These are phyloP conservation scores for Stercorarius parasiticus DNA, from an alignment of 2,113 vertebrate species.

Conservation along the genomic window DNA sequence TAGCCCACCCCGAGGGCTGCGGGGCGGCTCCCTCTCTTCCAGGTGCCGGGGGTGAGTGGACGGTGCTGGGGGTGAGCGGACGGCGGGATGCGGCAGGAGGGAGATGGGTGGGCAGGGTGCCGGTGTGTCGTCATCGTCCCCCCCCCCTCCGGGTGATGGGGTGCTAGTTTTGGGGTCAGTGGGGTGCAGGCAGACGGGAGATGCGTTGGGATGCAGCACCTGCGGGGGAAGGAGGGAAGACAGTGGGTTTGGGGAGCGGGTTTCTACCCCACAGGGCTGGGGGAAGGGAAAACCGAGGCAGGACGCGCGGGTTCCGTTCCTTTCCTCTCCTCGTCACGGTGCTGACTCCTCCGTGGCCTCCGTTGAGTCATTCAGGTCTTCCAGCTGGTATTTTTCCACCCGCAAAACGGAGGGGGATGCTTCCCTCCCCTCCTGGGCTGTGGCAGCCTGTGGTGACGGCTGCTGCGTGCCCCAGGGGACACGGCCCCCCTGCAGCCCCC, in stretches of 20 bases:
- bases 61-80: neutral
- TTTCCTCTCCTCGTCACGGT: neutral
- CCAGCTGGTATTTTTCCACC: slow-evolving; percentile 45
- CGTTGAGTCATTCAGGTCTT: slow-evolving; percentile 31
- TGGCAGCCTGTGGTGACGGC: neutral
- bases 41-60: neutral
- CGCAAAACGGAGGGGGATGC: neutral
- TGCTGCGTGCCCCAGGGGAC: neutral
- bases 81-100: accelerated
- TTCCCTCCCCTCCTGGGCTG: neutral
- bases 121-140: neutral
- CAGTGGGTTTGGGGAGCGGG: neutral
- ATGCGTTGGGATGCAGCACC: neutral
- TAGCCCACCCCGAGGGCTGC: neutral
- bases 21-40: neutral
- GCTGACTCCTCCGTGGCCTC: slow-evolving; percentile 3
- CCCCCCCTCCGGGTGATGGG: neutral
- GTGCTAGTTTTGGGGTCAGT: neutral
- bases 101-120: neutral
- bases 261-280: neutral
- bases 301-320: neutral
- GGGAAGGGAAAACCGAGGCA: neutral
- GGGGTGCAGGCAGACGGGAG: neutral
- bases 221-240: neutral
- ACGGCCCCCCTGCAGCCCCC: neutral